phyloP scores from a whole-genome alignment of 2,113 vertebrate genomes.

The Siniperca chuatsi region DNA sequence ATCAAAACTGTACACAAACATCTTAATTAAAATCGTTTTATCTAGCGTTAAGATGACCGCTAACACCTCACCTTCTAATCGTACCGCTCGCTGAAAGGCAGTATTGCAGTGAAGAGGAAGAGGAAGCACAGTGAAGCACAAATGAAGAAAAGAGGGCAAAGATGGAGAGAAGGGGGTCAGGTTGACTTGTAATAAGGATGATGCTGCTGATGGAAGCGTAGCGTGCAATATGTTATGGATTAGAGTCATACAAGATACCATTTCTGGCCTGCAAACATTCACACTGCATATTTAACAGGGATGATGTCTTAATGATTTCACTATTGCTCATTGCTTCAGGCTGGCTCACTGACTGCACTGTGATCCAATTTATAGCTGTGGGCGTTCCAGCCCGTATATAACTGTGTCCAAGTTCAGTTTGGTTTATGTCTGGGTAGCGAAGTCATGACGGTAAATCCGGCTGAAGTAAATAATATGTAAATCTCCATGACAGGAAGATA shows the following conservation, averaged over 20 bases:
- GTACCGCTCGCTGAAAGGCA: slow-evolving; percentile 36
- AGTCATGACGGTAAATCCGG: slow-evolving; percentile 54
- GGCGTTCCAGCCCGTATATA: slow-evolving; percentile 64
- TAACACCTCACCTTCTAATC: slow-evolving; percentile 69
- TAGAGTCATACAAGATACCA: slow-evolving; percentile 31
- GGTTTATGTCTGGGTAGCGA: slow-evolving; percentile 71
- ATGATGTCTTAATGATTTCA: slow-evolving; percentile 62
- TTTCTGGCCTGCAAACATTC: slow-evolving; percentile 37
- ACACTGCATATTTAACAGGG: slow-evolving; percentile 34
- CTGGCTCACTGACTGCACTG: slow-evolving; percentile 30
- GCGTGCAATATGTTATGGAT: slow-evolving; percentile 44
- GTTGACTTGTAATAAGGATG: slow-evolving; percentile 30
- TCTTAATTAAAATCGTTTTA: slow-evolving; percentile 80
- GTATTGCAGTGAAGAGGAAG: slow-evolving; percentile 36
- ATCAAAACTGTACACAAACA: slow-evolving; percentile 75
- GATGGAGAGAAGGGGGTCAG: slow-evolving; percentile 2
- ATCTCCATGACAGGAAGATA: slow-evolving; percentile 38
- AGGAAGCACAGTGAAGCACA: slow-evolving; percentile 12
- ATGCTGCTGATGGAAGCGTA: slow-evolving; percentile 9
- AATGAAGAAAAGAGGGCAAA: slow-evolving; percentile 13
- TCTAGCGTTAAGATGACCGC: slow-evolving; percentile 55
- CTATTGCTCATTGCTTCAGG: slow-evolving; percentile 18
- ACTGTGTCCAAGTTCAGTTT: slow-evolving; percentile 56
- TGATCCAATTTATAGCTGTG: slow-evolving; percentile 53
- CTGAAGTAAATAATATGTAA: slow-evolving; percentile 61